Conservation (phyloP, 2,888 invertebrate species). For the Agrilus biguttatus region DNA sequence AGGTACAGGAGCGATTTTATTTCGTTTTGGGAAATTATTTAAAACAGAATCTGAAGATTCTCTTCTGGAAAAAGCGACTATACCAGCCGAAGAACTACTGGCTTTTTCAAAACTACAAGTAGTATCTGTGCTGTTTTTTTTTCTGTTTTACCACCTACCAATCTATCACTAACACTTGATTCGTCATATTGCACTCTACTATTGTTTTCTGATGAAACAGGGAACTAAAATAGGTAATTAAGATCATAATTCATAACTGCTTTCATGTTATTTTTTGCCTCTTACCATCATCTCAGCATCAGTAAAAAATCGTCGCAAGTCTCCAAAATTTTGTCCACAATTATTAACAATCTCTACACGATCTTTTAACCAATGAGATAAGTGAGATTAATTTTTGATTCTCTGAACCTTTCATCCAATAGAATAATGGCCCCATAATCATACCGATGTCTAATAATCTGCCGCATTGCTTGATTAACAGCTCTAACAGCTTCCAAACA, state of each 20-base stretch:
- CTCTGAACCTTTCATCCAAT: constrained; percentile 76
- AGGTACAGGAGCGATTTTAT: constrained; percentile 10
- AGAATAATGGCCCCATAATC: constrained; percentile 94
- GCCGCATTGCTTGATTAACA: constrained; percentile 96
- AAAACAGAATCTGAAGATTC: constrained; percentile 5
- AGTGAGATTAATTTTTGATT: constrained; percentile 48
- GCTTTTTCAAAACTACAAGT: constrained; percentile 1
- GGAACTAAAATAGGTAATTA: not conserved
- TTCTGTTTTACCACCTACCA: constrained; percentile 5
- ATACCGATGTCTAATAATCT: constrained; percentile 88
- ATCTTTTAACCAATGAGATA: constrained; percentile 75
- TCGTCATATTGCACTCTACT: not conserved
- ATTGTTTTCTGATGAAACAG: not conserved
- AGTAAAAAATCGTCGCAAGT: constrained; percentile 58
- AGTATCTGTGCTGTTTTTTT: constrained; percentile 12
- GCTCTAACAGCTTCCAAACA: constrained; percentile 87
- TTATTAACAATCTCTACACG: constrained; percentile 47
- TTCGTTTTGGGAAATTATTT: constrained; percentile 12
- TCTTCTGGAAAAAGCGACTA: constrained; percentile 17
- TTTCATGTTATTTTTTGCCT: not conserved
- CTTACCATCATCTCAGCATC: constrained; percentile 41
- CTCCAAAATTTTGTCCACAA: constrained; percentile 59
- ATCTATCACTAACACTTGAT: not conserved
- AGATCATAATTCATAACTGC: not conserved
- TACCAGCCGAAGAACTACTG: constrained; percentile 5